Base-by-base conservation (phyloP, 2,113 vertebrate genomes). In the Sinocyclocheilus grahami region DNA sequence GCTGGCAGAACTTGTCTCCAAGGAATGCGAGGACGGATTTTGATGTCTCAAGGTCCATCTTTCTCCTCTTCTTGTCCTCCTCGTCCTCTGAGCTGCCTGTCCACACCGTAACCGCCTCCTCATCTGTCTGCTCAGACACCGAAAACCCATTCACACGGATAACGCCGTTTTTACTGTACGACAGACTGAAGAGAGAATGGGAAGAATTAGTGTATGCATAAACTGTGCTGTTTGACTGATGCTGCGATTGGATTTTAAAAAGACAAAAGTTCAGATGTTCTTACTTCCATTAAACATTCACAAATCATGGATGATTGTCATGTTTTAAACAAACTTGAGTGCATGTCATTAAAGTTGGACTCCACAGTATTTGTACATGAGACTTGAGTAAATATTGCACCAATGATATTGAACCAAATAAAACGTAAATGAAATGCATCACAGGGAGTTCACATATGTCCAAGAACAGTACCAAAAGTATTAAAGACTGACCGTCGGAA, bases 61-160 rank as follows among this genome's bases (percentile, higher is more conserved):
- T 95, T 90, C 94, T 95, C 87, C 96, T 95, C 88, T 96, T 63
- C 9, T 74, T 39, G 14, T 88, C 85, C 16, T 69, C 79, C 48
- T 77, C 69, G 13, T 71, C 85, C 60, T 90, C 87, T 76, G 85
- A 85, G 5, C 81, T 80, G 3, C 74, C 67, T 37, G 30, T 27
- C 87, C 85, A 88, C 51, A 88, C 89, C 16, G 39, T 82, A 24
- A 88, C 86, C 94, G 96, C 95, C 93, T 97, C 96, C 86, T 97
- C 96, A 90, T 96, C 95, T 85, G 96, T 96, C 2, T 97, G 95
- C 90, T 97, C 96, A 84, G 96, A 96, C 91, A 96, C 95, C 67
- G 96, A 97, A 88, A 97, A 97, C 55, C 96, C 96, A 91, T 97
- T 96, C 92, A 96, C 96, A 83, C 96, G 94, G 91, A 97, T 93